A percentile compares a stretch with the other conserved stretches of the same genome.
Conservation (phyloP, 2,113 vertebrate genomes). For the Butastur rufipennis region DNA sequence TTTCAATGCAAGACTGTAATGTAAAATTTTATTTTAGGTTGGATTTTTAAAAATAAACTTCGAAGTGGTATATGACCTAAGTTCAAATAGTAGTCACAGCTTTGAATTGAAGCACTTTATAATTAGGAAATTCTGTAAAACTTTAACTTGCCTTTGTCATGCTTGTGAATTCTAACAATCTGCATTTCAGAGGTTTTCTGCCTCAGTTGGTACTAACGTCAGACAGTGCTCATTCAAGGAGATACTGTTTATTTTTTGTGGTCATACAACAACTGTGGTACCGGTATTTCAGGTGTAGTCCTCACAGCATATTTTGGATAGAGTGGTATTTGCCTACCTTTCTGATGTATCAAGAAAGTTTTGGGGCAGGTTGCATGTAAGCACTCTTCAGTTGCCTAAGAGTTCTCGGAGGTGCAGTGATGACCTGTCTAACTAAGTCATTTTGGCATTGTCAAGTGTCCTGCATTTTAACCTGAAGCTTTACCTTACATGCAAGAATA, state of each 20-base stretch:
- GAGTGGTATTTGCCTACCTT: not conserved
- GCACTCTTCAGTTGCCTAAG: not conserved
- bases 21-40: not conserved
- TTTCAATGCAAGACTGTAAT: not conserved
- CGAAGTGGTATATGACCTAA: not conserved
- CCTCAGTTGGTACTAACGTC: not conserved
- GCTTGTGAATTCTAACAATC: not conserved
- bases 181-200: not conserved
- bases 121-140: not conserved
- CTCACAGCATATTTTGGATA: not conserved
- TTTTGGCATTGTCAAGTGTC: not conserved
- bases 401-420: not conserved
- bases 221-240: not conserved
- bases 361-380: not conserved
- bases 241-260: not conserved
- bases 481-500: not conserved
- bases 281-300: not conserved
- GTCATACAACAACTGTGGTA: not conserved
- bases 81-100: not conserved
- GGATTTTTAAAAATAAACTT: not conserved
- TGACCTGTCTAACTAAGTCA: not conserved
- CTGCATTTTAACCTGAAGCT: not conserved
- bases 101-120: not conserved
- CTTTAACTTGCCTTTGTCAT: not conserved
- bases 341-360: not conserved